Evolutionary conservation across 2,888 invertebrate genomes (phyloP), one percentile per base, ranked within the genome.

Genomic region (Parochlus steinenii): DNA sequence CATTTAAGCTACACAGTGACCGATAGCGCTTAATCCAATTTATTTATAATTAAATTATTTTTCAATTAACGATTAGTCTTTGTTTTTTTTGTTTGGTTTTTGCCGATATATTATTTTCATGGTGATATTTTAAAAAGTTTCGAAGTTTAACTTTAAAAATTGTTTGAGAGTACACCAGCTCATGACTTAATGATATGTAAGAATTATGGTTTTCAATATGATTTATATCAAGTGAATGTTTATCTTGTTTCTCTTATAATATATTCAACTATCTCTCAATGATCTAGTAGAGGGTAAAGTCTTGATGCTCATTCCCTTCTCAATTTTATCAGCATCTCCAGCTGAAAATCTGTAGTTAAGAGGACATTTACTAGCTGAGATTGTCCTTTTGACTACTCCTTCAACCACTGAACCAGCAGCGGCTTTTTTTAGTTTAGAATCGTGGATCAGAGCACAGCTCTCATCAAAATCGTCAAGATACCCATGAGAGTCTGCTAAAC

Each of bases 281-380:
- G 75, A 75, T 39, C 71, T 65, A 5, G 74, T 70, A 46, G 74
- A 71, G 23, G 72, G 67, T 42, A 74, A 60, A 11, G 68, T 62
- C 27, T 62, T 55, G n/a, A 28, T 11, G 15, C 20, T 26, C 38
- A 63, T 58, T 7, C 64, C 58, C 39, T 67, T 66, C 38, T 72
- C 65, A 42, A 73, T 58, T 40, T 66, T 71, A 46, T 70, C 69
- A 16, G 75, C 64, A 50, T 77, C 77, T 38, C 75, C 76, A 7
- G 76, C 68, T 25, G 76, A 77, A 52, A 74, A 74, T 41, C 77
- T 62, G 49, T 69, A 72, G 40, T 65, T 63, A 42, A 36, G 46
- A 47, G 41, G 43, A 44, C 14, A 27, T 22, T 28, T 27, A 34
- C n/a, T n/a, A n/a, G n/a, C n/a, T n/a, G n/a, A 49, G 41, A 53